Evolutionary conservation across 2,888 invertebrate genomes (phyloP).

Genomic region (Idaea aversata): DNA sequence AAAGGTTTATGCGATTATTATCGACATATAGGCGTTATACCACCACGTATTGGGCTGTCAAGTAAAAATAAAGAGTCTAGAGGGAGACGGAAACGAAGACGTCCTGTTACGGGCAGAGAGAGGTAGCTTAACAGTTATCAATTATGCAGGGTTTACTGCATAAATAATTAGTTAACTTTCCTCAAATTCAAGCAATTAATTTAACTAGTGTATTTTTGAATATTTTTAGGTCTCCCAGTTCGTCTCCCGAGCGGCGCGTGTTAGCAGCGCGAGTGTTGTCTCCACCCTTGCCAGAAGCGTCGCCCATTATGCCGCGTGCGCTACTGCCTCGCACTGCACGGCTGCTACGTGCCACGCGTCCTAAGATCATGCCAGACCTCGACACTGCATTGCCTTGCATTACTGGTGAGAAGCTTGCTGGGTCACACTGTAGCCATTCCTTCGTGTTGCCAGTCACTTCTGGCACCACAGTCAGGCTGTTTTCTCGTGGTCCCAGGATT

Average conservation of each 20-base stretch:
- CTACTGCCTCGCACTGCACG: slow-evolving; percentile 56
- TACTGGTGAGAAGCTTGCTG: slow-evolving; percentile 44
- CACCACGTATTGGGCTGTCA: slow-evolving; percentile 60
- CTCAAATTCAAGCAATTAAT: too few relatives aligned
- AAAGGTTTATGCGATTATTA: slow-evolving; percentile 81
- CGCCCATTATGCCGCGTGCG: slow-evolving; percentile 52
- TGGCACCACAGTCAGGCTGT: not conserved
- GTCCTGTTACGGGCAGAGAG: slow-evolving; percentile 55
- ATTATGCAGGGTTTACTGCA: not conserved
- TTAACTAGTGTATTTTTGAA: not conserved
- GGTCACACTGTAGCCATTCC: not conserved
- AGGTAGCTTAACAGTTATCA: slow-evolving; percentile 38
- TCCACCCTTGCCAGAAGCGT: slow-evolving; percentile 59
- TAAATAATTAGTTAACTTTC: not conserved
- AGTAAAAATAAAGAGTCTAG: slow-evolving; percentile 60
- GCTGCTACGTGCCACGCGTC: slow-evolving; percentile 42
- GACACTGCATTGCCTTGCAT: slow-evolving; percentile 56
- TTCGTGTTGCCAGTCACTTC: not conserved
- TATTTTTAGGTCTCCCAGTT: slow-evolving; percentile 66
- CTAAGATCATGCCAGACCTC: slow-evolving; percentile 41
- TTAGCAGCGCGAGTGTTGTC: slow-evolving; percentile 59
- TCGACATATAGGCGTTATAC: slow-evolving; percentile 77
- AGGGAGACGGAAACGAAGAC: slow-evolving; percentile 54
- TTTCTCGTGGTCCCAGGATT: too few relatives aligned
- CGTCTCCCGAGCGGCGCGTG: slow-evolving; percentile 65